These are phyloP conservation scores for Callosobruchus maculatus DNA, from an alignment of 2,888 invertebrate genomes.

Conservation along the genomic window DNA sequence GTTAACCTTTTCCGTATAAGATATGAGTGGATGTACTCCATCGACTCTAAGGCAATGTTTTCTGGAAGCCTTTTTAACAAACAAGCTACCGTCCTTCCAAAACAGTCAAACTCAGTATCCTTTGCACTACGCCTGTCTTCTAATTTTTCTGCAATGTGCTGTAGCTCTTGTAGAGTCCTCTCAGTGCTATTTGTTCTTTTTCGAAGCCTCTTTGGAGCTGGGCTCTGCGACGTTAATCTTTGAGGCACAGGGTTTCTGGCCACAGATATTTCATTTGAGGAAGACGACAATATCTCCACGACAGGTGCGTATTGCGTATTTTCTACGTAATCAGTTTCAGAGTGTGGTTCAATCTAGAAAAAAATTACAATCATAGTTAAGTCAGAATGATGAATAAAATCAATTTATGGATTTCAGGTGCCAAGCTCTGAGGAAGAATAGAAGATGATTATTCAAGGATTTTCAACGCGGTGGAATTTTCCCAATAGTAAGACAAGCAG, in stretches of 20 bases:
- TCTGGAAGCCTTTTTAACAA: slow-evolving; percentile 4
- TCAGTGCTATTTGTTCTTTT: slow-evolving; percentile 3
- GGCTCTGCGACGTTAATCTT: not conserved
- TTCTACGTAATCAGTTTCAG: not conserved
- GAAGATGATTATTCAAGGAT: no score
- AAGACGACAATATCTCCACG: not conserved
- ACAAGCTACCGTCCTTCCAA: slow-evolving; percentile 4
- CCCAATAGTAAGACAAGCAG: no score
- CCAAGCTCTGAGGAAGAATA: no score
- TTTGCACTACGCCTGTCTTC: not conserved
- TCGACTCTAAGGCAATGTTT: slow-evolving; percentile 2
- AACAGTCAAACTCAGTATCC: slow-evolving; percentile 3
- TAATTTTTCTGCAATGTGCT: slow-evolving; percentile 4
- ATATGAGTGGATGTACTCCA: not conserved
- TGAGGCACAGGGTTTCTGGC: not conserved
- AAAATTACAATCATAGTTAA: no score
- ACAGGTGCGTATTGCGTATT: not conserved
- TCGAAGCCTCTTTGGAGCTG: not conserved
- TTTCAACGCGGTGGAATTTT: no score
- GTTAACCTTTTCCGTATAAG: not conserved
- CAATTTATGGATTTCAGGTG: no score
- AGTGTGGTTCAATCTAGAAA: not conserved
- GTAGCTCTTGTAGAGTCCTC: slow-evolving; percentile 2
- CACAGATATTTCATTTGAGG: not conserved
- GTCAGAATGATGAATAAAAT: no score